A percentile compares a stretch with the other conserved stretches of the same genome.
Evolutionary conservation across 2,113 vertebrate genomes (phyloP).

Genomic region (Gavialis gangeticus): DNA sequence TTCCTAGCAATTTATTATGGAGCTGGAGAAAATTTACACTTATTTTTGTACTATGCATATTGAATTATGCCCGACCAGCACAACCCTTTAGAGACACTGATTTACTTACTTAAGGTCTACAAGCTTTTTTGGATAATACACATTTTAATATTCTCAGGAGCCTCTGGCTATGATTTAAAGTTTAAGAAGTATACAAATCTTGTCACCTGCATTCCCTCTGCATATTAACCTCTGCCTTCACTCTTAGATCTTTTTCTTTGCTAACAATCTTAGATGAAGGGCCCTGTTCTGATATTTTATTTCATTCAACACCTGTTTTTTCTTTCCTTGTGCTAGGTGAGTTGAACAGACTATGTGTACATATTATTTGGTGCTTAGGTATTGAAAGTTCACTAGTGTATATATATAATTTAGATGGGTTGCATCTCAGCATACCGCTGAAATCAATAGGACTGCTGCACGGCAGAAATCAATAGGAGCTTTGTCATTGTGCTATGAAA

Average conservation of each 20-base stretch:
- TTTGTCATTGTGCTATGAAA: neutral
- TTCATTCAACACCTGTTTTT: neutral
- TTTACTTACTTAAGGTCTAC: constrained; percentile 30
- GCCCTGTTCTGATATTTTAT: neutral
- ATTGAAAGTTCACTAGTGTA: neutral
- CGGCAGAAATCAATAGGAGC: neutral
- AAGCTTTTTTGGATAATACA: neutral
- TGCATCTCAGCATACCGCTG: neutral
- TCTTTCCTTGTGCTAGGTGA: neutral
- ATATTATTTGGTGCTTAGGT: constrained; percentile 17
- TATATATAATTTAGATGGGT: neutral
- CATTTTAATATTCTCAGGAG: neutral
- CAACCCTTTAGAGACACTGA: neutral
- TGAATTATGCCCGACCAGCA: neutral
- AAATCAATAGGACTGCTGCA: neutral
- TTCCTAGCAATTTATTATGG: neutral
- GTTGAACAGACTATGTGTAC: neutral
- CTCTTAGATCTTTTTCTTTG: neutral
- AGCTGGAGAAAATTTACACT: neutral
- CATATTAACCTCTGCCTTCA: constrained; percentile 33
- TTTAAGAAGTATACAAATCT: neutral
- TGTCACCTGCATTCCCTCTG: neutral
- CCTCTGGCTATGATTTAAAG: constrained; percentile 9
- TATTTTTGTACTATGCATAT: neutral
- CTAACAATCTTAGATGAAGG: constrained; percentile 11